Evolutionary conservation across 2,888 invertebrate genomes (phyloP).

Genomic region (Aricia artaxerxes): DNA sequence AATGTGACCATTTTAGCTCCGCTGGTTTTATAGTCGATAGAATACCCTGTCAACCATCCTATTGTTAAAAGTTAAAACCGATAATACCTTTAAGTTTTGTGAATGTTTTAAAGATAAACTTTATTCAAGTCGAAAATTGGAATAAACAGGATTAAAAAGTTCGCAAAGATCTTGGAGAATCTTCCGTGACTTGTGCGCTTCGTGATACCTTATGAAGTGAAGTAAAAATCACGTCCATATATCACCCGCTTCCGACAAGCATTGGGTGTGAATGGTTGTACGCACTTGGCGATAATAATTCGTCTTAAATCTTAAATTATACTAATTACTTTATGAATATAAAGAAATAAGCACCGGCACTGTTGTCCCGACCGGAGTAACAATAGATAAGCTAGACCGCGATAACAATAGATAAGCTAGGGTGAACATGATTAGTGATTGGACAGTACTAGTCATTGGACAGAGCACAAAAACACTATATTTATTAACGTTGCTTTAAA

Average conservation of each 20-base stretch:
- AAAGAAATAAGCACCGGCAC: too few species aligned
- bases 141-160: background rate
- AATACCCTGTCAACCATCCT: background rate
- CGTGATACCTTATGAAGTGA: conserved; percentile 27
- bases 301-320: too few species aligned
- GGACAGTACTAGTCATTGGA: too few species aligned
- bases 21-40: background rate
- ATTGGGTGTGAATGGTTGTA: conserved; percentile 6
- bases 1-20: background rate
- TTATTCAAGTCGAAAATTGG: conserved; percentile 1
- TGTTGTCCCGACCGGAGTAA: too few species aligned
- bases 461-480: too few species aligned
- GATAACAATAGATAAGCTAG: too few species aligned
- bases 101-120: background rate
- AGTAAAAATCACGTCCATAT: conserved; percentile 26
- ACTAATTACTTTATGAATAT: too few species aligned
- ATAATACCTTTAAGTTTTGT: background rate
- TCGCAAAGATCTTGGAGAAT: conserved; percentile 4
- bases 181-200: conserved; percentile 26
- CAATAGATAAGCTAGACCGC: too few species aligned
- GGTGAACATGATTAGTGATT: too few species aligned
- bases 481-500: too few species aligned
- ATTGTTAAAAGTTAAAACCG: conserved; percentile 1
- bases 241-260: conserved; percentile 28
- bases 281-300: background rate